Evolutionary conservation across 2,888 invertebrate species (phyloP).

Genomic region (Agonopterix arenella): DNA sequence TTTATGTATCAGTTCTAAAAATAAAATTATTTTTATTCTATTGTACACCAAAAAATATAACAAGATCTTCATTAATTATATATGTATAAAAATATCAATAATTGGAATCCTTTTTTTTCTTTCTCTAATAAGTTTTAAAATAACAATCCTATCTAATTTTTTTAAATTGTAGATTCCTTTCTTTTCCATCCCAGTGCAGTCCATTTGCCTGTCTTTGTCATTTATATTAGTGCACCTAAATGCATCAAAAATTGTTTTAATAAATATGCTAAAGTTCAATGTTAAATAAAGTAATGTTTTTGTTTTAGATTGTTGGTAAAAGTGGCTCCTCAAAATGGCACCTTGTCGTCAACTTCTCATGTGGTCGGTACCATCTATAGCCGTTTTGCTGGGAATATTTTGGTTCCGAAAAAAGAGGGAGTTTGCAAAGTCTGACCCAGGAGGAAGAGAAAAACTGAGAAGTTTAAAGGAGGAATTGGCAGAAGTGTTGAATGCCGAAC

Average conservation of each 20-base stretch:
- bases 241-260: not conserved
- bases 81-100: too few relatives aligned
- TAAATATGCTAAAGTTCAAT: not conserved
- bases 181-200: too few relatives aligned
- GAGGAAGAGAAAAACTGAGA: slow-evolving; percentile 77
- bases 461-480: slow-evolving; percentile 67
- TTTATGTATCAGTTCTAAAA: too few relatives aligned
- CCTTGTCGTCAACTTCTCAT: slow-evolving; percentile 85
- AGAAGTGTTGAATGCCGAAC: slow-evolving; percentile 59
- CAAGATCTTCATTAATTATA: too few relatives aligned
- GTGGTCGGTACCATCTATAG: slow-evolving; percentile 88
- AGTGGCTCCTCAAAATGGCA: slow-evolving; percentile 87
- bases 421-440: slow-evolving; percentile 85
- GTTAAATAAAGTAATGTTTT: slow-evolving; percentile 22
- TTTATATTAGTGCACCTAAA: not conserved
- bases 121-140: too few relatives aligned
- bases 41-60: too few relatives aligned
- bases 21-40: too few relatives aligned
- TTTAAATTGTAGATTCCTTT: too few relatives aligned
- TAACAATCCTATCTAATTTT: too few relatives aligned
- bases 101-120: too few relatives aligned
- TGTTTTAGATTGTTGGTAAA: slow-evolving; percentile 76
- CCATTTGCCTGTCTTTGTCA: too few relatives aligned
- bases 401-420: slow-evolving; percentile 90
- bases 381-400: slow-evolving; percentile 85